Evolutionary conservation across 1,140 invertebrate species (phyloP).

Genomic region (Vanessa tameamea): DNA sequence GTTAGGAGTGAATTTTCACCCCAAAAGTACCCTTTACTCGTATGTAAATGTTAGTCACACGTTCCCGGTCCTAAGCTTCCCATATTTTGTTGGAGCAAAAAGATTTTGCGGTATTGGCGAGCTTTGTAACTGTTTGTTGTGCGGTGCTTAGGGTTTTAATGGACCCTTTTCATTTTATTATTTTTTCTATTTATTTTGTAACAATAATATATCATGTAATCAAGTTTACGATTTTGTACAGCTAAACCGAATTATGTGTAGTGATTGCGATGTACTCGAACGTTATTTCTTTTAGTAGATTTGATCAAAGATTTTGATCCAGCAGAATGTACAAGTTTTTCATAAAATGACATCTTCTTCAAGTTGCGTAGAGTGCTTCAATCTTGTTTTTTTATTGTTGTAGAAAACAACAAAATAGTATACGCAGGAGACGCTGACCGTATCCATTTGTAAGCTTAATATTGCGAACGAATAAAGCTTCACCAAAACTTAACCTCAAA

Average conservation of each 20-base stretch:
- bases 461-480: not conserved
- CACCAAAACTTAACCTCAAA: conserved; percentile 5
- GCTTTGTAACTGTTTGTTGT: conserved; percentile 37
- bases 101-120: conserved; percentile 38
- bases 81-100: conserved; percentile 35
- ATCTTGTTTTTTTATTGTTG: no score
- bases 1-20: not conserved
- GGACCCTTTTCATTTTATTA: not conserved
- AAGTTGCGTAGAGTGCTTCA: no score
- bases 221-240: no score
- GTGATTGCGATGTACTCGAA: no score
- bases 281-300: no score
- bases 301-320: no score
- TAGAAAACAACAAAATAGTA: no score
- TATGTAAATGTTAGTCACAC: conserved; percentile 42
- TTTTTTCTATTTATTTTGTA: not conserved
- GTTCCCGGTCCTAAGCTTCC: conserved; percentile 17
- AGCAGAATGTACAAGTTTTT: no score
- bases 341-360: no score
- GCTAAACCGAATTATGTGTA: no score
- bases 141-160: conserved; percentile 26
- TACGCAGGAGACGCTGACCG: no score
- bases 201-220: not conserved
- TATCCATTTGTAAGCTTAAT: not conserved
- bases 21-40: conserved; percentile 31